Evolutionary conservation across 92 coral and sea anemone species (phyloP), one percentile per base, ranked within the genome.

Genomic region (Zoanthus gigantus): DNA sequence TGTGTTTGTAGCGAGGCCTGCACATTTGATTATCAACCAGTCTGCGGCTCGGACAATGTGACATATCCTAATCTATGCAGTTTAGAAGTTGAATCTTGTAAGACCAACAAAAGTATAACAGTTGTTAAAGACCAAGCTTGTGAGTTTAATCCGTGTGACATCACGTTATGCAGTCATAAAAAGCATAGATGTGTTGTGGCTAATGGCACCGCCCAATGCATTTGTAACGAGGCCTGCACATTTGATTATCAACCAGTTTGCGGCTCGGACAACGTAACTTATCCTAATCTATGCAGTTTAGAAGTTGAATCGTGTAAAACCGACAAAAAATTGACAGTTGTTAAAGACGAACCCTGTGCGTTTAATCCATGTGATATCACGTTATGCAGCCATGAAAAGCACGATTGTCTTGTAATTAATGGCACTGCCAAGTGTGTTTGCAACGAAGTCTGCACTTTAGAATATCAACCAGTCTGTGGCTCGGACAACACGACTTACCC

Each of bases 371-470:
- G 98, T 79, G 92, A 78, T n/a, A 92, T 82, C 18, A 37, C 85
- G 15, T 84, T 90, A 46, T 96, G 98, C 74, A 87, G 89, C 32
- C 90, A 92, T 76, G 76, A 86, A 2, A 91, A 80, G 8, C 84
- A 82, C 29, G 47, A 42, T 4, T 96, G 99, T 78, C 90, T 80
- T 72, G 90, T 95, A 23, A 92, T 94, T 13, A 90, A 96, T 17
- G 94, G 92, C 17, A 82, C 90, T 30, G 94, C 98, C 23, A 87
- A 86, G n/a, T 96, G 99, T 52, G 89, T 76, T 73, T 96, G 99
- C 61, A 77, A 72, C 57, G 81, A 80, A 32, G 72, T 37, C 2
- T 96, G 99, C 66, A 88, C 96, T 9, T 12, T 29, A 0, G 89
- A 86, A 18, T 87, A 79, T 29, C 73, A 12, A 15, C 98, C 98